Evolutionary conservation across 2,888 invertebrate species (phyloP).

Genomic region (Pristionchus japonicus): DNA sequence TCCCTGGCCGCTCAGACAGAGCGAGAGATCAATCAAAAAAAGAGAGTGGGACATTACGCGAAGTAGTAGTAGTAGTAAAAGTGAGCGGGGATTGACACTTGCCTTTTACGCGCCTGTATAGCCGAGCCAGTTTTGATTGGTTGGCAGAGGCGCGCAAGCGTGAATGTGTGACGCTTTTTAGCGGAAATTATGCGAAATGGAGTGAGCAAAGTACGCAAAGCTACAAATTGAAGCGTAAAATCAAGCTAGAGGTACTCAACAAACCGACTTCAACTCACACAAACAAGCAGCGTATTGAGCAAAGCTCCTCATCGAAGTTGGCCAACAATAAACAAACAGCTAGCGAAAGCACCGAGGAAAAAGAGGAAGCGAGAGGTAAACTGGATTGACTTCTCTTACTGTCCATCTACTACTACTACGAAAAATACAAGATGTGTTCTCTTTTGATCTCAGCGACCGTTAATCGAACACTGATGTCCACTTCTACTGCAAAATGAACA

Average conservation of each 20-base stretch:
- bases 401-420: not conserved
- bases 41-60: not conserved
- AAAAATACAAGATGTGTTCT: no score
- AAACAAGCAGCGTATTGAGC: not conserved
- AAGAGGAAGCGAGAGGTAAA: not conserved
- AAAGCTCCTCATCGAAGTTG: not conserved
- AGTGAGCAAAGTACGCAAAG: not conserved
- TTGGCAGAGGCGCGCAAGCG: constrained; percentile 1
- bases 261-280: not conserved
- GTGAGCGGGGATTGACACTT: not conserved
- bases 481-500: not conserved
- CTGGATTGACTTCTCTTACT: not conserved
- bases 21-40: not conserved
- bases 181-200: not conserved
- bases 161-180: not conserved
- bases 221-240: not conserved
- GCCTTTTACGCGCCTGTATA: not conserved
- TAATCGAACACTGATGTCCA: not conserved
- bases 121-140: constrained; percentile 40
- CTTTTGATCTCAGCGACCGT: no score
- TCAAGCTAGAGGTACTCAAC: not conserved
- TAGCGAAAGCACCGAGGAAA: not conserved
- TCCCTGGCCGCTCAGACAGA: not conserved
- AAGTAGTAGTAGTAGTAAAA: not conserved
- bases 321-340: constrained; percentile 7